phyloP scores from a whole-genome alignment of 1,140 invertebrate species.

The Leptinotarsa texana region DNA sequence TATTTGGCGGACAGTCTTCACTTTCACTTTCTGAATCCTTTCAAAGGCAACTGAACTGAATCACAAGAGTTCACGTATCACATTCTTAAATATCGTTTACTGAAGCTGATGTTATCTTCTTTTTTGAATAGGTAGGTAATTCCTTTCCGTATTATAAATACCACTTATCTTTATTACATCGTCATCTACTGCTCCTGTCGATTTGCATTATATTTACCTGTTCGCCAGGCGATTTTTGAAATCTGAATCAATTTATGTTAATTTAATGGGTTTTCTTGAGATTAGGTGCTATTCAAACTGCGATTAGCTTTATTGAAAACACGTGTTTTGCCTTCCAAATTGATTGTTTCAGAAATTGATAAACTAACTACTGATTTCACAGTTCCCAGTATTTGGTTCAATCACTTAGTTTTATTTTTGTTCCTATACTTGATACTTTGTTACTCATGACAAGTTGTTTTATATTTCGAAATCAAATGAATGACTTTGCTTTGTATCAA shows the following conservation, averaged over 20 bases:
- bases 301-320: constrained; percentile 3
- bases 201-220: neutral
- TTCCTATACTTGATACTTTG: no score
- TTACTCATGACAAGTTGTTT: no score
- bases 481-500: no score
- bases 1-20: no score
- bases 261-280: neutral
- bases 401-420: no score
- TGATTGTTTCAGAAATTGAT: neutral
- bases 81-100: no score
- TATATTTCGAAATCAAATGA: no score
- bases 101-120: no score
- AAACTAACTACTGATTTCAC: neutral
- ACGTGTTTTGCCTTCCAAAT: neutral
- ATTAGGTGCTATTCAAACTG: neutral
- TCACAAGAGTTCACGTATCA: no score
- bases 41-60: no score
- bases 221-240: neutral
- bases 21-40: no score
- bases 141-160: neutral
- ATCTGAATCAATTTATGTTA: neutral
- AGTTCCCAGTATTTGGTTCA: neutral
- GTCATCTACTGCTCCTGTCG: neutral
- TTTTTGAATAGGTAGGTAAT: no score
- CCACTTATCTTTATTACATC: constrained; percentile 3